These are phyloP conservation scores for Agrilus cyanescens DNA, from an alignment of 2,888 invertebrate species.

Conservation along the genomic window DNA sequence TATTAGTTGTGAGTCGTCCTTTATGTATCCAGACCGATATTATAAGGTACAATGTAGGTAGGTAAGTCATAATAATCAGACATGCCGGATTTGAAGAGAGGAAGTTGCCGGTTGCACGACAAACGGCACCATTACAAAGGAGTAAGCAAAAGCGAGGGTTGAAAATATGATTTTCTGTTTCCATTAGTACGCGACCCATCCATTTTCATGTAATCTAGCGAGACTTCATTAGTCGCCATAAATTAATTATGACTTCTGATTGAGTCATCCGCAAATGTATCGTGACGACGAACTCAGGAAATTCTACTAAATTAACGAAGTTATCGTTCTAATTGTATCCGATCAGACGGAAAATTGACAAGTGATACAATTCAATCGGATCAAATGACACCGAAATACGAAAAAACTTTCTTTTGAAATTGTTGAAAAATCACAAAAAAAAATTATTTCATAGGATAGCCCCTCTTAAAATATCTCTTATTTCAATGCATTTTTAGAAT, in stretches of 20 bases:
- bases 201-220: slow-evolving; percentile 23
- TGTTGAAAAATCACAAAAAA: too few species aligned
- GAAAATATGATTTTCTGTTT: slow-evolving; percentile 20
- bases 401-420: too few species aligned
- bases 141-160: slow-evolving; percentile 13
- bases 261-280: slow-evolving; percentile 30
- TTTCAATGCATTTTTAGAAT: too few species aligned
- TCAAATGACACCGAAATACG: too few species aligned
- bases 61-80: too few species aligned
- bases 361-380: too few species aligned
- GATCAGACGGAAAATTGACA: background rate
- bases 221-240: slow-evolving; percentile 34
- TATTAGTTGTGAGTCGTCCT: too few species aligned
- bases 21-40: too few species aligned
- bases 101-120: slow-evolving; percentile 4
- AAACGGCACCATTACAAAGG: slow-evolving; percentile 9
- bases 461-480: too few species aligned
- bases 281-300: slow-evolving; percentile 12
- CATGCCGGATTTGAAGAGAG: slow-evolving; percentile 3
- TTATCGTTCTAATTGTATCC: background rate
- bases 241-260: slow-evolving; percentile 38
- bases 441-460: too few species aligned
- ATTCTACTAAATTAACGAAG: background rate
- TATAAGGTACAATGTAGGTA: too few species aligned
- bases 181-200: slow-evolving; percentile 21